phyloP scores from a whole-genome alignment of 2,888 invertebrate genomes.

The Pristionchus fissidentatus region DNA sequence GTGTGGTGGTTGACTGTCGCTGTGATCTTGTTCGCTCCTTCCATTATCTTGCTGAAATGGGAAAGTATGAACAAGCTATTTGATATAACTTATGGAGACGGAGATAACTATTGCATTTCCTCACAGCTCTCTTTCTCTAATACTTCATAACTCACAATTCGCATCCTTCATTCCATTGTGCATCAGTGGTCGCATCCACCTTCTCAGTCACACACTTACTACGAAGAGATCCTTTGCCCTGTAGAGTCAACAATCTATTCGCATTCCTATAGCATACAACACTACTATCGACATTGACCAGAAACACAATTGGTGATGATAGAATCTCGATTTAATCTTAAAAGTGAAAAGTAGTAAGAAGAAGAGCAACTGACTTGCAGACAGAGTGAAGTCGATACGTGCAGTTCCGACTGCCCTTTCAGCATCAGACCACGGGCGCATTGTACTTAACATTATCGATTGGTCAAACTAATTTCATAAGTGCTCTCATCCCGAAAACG shows the following conservation, averaged over 20 bases:
- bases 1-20: constrained; percentile 34
- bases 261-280: neutral
- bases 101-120: neutral
- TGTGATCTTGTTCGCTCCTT: constrained; percentile 40
- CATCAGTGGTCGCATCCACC: constrained; percentile 56
- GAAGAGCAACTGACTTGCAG: constrained; percentile 15
- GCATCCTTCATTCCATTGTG: constrained; percentile 70
- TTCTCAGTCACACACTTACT: constrained; percentile 61
- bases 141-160: constrained; percentile 67
- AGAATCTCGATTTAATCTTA: too few relatives aligned
- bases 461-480: neutral
- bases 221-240: constrained; percentile 52
- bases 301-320: too few relatives aligned
- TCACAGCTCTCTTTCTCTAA: constrained; percentile 4
- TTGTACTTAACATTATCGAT: neutral
- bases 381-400: constrained; percentile 25
- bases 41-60: constrained; percentile 45
- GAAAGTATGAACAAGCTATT: neutral
- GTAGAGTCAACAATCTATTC: neutral
- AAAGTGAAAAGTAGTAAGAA: too few relatives aligned
- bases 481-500: neutral
- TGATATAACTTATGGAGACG: neutral
- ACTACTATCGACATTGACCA: too few relatives aligned
- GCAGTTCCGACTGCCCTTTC: constrained; percentile 44
- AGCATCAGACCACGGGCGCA: constrained; percentile 43